Conservation (phyloP, 2,888 invertebrate species). For the Oscheius sp. region DNA sequence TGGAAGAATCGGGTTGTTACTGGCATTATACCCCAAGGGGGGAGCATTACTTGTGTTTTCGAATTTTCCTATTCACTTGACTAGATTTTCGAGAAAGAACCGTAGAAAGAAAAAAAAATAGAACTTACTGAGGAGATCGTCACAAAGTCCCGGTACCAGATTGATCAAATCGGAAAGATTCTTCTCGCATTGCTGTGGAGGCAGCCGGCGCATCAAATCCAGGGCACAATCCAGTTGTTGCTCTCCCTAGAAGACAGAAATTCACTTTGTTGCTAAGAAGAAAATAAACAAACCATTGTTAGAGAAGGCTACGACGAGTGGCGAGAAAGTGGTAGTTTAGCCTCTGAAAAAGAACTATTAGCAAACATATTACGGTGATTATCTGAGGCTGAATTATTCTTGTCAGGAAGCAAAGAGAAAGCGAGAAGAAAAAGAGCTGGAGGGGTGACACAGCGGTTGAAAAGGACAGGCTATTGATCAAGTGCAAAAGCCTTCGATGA, state of each 20-base stretch:
- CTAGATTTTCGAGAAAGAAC: no score
- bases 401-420: not conserved
- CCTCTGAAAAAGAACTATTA: not conserved
- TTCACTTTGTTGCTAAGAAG: not conserved
- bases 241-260: constrained; percentile 47
- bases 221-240: constrained; percentile 93
- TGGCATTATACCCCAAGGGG: not conserved
- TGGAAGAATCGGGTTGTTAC: no score
- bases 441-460: constrained; percentile 22
- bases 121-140: constrained; percentile 55
- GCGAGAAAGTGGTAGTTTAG: not conserved
- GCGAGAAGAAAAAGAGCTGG: not conserved
- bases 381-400: no score
- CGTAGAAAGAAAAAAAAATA: no score
- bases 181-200: constrained; percentile 98
- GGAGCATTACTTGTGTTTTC: no score
- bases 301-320: not conserved
- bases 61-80: no score
- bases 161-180: constrained; percentile 97
- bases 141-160: constrained; percentile 77
- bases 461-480: constrained; percentile 27
- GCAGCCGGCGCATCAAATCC: constrained; percentile 97
- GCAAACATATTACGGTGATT: not conserved
- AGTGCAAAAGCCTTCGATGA: constrained; percentile 1
- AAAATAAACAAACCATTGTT: constrained; percentile 25